phyloP scores from a whole-genome alignment of 1,140 invertebrate genomes.

The Tenebrio molitor region DNA sequence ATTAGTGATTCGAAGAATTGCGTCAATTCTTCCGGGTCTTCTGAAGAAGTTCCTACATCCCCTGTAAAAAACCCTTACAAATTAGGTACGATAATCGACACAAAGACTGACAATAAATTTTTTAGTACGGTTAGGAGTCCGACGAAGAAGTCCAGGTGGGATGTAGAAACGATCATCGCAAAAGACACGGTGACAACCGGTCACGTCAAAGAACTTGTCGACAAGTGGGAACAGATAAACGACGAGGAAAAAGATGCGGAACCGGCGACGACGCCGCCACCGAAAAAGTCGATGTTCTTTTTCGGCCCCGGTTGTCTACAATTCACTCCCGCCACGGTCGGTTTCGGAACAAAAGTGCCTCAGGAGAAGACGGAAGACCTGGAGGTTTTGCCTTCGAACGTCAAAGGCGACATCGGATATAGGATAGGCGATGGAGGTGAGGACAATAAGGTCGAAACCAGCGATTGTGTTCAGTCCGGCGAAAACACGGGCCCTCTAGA shows the following conservation, averaged over 20 bases:
- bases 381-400: conserved; percentile 1
- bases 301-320: conserved; percentile 65
- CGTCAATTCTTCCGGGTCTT: conserved; percentile 9
- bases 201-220: conserved; percentile 8
- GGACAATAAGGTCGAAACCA: conserved; percentile 4
- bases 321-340: conserved; percentile 36
- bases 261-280: too few species aligned
- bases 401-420: conserved; percentile 10
- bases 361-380: not conserved
- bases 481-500: not conserved
- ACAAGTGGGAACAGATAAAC: conserved; percentile 3
- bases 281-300: conserved; percentile 67
- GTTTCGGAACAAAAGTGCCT: conserved; percentile 38
- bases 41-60: conserved; percentile 30
- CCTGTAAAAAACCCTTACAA: conserved; percentile 41
- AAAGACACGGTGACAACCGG: conserved; percentile 3
- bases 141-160: conserved; percentile 69
- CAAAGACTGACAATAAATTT: conserved; percentile 54
- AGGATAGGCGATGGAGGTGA: conserved; percentile 16
- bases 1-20: conserved; percentile 41
- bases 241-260: conserved; percentile 12
- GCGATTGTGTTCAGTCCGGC: conserved; percentile 1
- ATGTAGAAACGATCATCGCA: conserved; percentile 66
- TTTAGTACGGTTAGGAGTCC: conserved; percentile 46
- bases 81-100: conserved; percentile 53